Conservation (phyloP, 2,113 vertebrate genomes). For the Promerops cafer region DNA sequence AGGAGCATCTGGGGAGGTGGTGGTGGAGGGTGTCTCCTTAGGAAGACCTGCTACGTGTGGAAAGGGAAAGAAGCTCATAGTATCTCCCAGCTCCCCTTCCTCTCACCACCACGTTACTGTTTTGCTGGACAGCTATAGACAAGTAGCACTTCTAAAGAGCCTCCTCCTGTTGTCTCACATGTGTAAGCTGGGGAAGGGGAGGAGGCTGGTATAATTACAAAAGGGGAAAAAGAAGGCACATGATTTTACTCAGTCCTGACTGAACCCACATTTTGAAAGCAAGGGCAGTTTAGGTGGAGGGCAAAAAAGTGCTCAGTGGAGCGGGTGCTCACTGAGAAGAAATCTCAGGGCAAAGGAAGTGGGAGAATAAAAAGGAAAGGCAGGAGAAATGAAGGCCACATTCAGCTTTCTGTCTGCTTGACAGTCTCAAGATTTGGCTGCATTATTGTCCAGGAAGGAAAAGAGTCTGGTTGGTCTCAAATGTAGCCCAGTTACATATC, state of each 20-base stretch:
- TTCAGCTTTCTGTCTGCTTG: slow-evolving; percentile 74
- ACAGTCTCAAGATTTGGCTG: slow-evolving; percentile 77
- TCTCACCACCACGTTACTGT: neutral
- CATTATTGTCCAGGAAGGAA: slow-evolving; percentile 72
- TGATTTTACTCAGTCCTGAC: slow-evolving; percentile 75
- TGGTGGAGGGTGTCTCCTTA: slow-evolving; percentile 24
- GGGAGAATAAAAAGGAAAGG: slow-evolving; percentile 60
- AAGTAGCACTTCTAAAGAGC: slow-evolving; percentile 48
- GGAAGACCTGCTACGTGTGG: slow-evolving; percentile 50
- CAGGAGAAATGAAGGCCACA: slow-evolving; percentile 71
- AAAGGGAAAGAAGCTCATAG: slow-evolving; percentile 21
- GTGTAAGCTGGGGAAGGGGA: slow-evolving; percentile 24
- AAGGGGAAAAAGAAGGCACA: slow-evolving; percentile 79
- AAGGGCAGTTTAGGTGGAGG: slow-evolving; percentile 53
- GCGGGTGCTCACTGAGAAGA: slow-evolving; percentile 24
- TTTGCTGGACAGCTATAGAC: slow-evolving; percentile 17
- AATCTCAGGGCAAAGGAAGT: slow-evolving; percentile 49
- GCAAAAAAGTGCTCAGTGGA: slow-evolving; percentile 53
- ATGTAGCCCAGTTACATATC: slow-evolving; percentile 78
- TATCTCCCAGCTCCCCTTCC: neutral
- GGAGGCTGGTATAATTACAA: slow-evolving; percentile 64
- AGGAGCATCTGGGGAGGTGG: neutral
- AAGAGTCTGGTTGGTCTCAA: slow-evolving; percentile 68
- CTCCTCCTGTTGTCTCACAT: neutral
- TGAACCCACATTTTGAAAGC: slow-evolving; percentile 64